phyloP scores from a whole-genome alignment of 2,888 invertebrate genomes.

The Drosophila trichaetosa region DNA sequence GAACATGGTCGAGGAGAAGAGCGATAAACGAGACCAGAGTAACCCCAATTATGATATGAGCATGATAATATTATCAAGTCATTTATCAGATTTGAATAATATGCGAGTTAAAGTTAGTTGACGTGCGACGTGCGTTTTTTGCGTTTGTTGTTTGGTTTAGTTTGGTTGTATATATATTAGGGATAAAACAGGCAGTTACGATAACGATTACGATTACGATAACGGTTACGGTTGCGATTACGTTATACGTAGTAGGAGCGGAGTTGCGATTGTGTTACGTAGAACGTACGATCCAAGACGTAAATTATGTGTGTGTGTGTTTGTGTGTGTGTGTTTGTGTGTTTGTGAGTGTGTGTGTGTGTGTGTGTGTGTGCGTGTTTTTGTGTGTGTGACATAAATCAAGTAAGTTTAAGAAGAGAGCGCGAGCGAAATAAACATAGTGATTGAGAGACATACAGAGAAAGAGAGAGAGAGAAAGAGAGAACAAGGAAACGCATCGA shows the following conservation, averaged over 20 bases:
- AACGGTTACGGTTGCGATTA: conserved; percentile 2
- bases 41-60: neutral
- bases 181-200: conserved; percentile 53
- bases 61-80: conserved; percentile 9
- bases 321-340: neutral
- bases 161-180: conserved; percentile 19
- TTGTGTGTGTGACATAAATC: conserved; percentile 18
- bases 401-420: conserved; percentile 19
- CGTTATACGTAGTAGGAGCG: conserved; percentile 43
- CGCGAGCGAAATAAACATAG: conserved; percentile 39
- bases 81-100: conserved; percentile 6
- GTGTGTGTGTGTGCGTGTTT: conserved; percentile 3
- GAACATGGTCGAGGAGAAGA: conserved; percentile 17
- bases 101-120: conserved; percentile 13
- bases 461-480: conserved; percentile 48
- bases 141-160: conserved; percentile 12
- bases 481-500: conserved; percentile 83
- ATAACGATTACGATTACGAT: conserved; percentile 3
- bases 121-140: conserved; percentile 41
- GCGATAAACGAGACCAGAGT: conserved; percentile 17
- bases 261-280: conserved; percentile 31
- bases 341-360: conserved; percentile 7
- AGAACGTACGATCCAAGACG: conserved; percentile 32
- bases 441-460: conserved; percentile 27
- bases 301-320: conserved; percentile 16